Percentiles rank a stretch among this genome's conserved stretches.
phyloP scores from a whole-genome alignment of 2,797 vertebrate species.

The Decapterus maruadsi region DNA sequence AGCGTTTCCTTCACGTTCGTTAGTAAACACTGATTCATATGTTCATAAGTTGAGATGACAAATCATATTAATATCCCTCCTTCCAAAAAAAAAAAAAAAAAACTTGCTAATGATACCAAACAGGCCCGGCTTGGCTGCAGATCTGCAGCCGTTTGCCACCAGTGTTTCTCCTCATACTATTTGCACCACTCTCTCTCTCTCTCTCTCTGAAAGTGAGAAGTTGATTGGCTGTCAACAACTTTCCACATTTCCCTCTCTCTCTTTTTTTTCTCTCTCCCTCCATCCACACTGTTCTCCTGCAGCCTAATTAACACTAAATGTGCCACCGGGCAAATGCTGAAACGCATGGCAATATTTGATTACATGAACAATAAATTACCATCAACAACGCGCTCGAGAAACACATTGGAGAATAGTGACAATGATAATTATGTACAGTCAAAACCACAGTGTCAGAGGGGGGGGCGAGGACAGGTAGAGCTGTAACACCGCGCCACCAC shows the following conservation, averaged over 20 bases:
- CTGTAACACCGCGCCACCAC: slow-evolving; percentile 17
- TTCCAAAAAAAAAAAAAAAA: slow-evolving; percentile 45
- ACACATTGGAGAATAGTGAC: slow-evolving; percentile 75
- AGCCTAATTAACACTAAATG: slow-evolving; percentile 85
- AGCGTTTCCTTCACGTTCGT: slow-evolving; percentile 32
- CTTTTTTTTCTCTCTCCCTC: neutral
- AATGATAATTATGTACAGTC: slow-evolving; percentile 82
- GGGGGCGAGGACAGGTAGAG: slow-evolving; percentile 60
- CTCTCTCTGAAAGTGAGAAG: slow-evolving; percentile 78
- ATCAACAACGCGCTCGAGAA: slow-evolving; percentile 82
- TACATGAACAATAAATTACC: slow-evolving; percentile 88
- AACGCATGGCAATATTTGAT: slow-evolving; percentile 85
- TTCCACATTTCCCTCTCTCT: slow-evolving; percentile 67
- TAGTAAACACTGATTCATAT: slow-evolving; percentile 76
- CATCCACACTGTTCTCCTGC: slow-evolving; percentile 74
- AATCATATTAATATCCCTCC: slow-evolving; percentile 69
- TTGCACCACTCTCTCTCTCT: slow-evolving; percentile 64
- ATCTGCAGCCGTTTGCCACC: slow-evolving; percentile 76
- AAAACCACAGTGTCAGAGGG: slow-evolving; percentile 72
- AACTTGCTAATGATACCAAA: slow-evolving; percentile 71
- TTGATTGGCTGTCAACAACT: slow-evolving; percentile 88
- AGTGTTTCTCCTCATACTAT: slow-evolving; percentile 71
- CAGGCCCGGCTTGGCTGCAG: slow-evolving; percentile 67
- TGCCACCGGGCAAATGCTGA: slow-evolving; percentile 80
- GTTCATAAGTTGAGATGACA: slow-evolving; percentile 75